A percentile compares a stretch with the other conserved stretches of the same genome.
Conservation (phyloP, 2,113 vertebrate genomes). For the Syrmaticus mikado region DNA sequence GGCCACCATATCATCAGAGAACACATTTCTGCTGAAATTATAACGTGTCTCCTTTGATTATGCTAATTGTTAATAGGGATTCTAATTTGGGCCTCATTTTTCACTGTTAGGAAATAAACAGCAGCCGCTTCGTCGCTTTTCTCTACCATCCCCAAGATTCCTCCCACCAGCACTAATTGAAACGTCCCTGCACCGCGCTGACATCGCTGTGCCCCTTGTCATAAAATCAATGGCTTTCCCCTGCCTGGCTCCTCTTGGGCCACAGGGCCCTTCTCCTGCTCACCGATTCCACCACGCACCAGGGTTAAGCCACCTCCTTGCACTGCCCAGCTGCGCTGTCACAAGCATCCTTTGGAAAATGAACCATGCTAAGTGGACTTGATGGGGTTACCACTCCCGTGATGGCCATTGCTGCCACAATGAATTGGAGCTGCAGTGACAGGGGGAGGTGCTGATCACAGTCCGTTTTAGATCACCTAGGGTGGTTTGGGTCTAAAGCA, state of each 20-base stretch:
- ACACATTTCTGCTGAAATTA: conserved; percentile 34
- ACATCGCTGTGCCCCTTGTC: conserved; percentile 90
- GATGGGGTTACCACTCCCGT: conserved; percentile 79
- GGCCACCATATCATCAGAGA: not conserved
- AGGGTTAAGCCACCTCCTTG: conserved; percentile 91
- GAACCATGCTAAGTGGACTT: conserved; percentile 80
- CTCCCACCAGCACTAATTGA: conserved; percentile 82
- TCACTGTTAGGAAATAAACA: not conserved
- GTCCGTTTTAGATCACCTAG: conserved; percentile 76
- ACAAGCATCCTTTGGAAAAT: conserved; percentile 77
- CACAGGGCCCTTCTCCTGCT: conserved; percentile 78
- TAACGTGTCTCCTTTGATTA: conserved; percentile 2
- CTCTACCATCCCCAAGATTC: conserved; percentile 24
- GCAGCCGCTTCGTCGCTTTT: not conserved
- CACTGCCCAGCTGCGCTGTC: conserved; percentile 81
- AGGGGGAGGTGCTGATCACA: conserved; percentile 79
- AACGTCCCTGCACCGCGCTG: conserved; percentile 84
- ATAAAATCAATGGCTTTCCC: conserved; percentile 89
- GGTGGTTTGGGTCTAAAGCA: conserved; percentile 74
- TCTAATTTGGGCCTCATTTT: conserved; percentile 51
- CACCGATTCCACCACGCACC: conserved; percentile 67
- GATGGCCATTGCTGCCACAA: conserved; percentile 74
- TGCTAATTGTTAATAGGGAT: conserved; percentile 3
- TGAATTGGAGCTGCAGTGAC: conserved; percentile 77
- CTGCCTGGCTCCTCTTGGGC: conserved; percentile 61